phyloP scores from a whole-genome alignment of 2,797 vertebrate genomes.

The Chloroceryle amazona region DNA sequence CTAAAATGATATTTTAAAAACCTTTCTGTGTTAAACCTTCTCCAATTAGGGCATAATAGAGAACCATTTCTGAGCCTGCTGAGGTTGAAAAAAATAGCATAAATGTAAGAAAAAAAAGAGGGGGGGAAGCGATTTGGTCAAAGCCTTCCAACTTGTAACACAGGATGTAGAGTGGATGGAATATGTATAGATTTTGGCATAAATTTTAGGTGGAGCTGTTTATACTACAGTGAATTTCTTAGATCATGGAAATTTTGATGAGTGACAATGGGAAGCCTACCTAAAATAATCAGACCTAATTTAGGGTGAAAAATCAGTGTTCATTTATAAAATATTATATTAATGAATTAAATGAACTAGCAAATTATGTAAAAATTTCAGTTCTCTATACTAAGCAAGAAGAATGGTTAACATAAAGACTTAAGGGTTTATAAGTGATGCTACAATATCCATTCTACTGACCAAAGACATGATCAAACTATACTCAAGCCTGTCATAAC shows the following conservation, averaged over 20 bases:
- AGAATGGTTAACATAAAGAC: background rate
- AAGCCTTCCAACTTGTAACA: background rate
- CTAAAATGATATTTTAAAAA: background rate
- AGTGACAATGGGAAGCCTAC: background rate
- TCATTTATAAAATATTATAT: background rate
- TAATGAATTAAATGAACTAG: background rate
- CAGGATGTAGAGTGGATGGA: background rate
- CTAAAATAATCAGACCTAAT: background rate
- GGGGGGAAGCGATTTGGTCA: background rate
- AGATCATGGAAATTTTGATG: background rate
- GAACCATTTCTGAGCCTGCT: background rate
- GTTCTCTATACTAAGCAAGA: background rate
- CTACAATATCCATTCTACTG: background rate
- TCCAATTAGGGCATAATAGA: background rate
- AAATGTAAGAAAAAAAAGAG: too few species aligned
- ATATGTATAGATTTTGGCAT: background rate
- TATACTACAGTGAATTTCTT: background rate
- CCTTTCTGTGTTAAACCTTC: background rate
- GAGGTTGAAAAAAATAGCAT: background rate
- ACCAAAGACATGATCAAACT: background rate
- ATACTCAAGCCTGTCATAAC: background rate
- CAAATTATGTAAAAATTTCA: background rate
- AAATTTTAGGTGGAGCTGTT: background rate
- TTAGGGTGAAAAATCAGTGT: background rate
- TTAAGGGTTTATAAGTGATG: background rate